phyloP scores from a whole-genome alignment of 2,113 vertebrate genomes.

The Centropus bengalensis region DNA sequence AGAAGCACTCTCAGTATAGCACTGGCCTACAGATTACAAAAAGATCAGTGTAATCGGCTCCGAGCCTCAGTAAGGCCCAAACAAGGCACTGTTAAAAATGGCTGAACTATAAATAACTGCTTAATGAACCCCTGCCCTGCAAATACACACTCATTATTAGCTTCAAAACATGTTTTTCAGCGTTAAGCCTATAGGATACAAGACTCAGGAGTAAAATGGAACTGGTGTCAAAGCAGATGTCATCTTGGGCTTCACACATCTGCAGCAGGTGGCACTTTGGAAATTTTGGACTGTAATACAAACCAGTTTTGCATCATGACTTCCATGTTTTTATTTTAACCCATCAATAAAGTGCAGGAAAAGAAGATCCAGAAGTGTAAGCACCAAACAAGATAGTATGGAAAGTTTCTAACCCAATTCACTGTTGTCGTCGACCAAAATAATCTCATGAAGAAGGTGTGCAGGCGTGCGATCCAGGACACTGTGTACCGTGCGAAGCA shows the following conservation, averaged over 20 bases:
- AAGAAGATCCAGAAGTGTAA: not conserved
- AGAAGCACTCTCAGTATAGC: not conserved
- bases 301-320: not conserved
- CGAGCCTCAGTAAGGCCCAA: not conserved
- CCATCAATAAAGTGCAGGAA: not conserved
- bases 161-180: not conserved
- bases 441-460: slow-evolving; percentile 88
- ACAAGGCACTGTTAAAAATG: not conserved
- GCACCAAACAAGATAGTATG: not conserved
- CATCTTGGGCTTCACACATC: not conserved
- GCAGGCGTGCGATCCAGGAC: slow-evolving; percentile 88
- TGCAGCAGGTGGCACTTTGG: not conserved
- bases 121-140: not conserved
- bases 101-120: not conserved
- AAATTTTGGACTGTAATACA: not conserved
- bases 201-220: not conserved
- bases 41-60: not conserved
- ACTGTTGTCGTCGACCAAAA: slow-evolving; percentile 95
- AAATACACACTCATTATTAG: not conserved
- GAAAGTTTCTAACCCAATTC: slow-evolving; percentile 82
- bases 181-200: not conserved
- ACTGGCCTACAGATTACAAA: accelerated
- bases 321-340: not conserved
- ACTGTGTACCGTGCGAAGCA: slow-evolving; percentile 92
- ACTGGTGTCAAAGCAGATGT: not conserved